Conservation (phyloP, 2,113 vertebrate species). For the Dipodomys stephensi region DNA sequence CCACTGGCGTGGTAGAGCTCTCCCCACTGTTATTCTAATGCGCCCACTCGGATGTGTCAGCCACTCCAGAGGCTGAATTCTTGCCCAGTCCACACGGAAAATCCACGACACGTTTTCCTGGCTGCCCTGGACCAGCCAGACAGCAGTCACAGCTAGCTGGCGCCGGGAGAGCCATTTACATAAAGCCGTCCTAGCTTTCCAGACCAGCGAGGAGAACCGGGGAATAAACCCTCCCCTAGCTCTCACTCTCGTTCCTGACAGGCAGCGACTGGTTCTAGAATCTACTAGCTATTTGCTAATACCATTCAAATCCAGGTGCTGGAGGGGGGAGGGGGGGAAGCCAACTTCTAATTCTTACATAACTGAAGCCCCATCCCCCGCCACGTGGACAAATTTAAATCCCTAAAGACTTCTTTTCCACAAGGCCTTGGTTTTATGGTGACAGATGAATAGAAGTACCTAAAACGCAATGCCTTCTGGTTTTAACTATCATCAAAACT, state of each 20-base stretch:
- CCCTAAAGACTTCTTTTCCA: neutral
- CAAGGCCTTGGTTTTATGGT: conserved; percentile 47
- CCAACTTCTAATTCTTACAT: conserved; percentile 46
- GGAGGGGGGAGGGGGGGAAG: conserved; percentile 4
- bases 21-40: conserved; percentile 49
- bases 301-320: conserved; percentile 59
- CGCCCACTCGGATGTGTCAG: conserved; percentile 14
- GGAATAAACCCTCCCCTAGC: conserved; percentile 62
- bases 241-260: neutral
- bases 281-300: conserved; percentile 66
- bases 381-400: conserved; percentile 49
- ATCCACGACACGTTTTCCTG: conserved; percentile 85
- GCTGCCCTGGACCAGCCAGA: conserved; percentile 73
- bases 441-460: neutral
- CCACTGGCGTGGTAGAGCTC: conserved; percentile 46
- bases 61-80: conserved; percentile 46
- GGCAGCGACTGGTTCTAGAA: conserved; percentile 82
- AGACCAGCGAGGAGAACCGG: conserved; percentile 71
- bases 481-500: conserved; percentile 54
- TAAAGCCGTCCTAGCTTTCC: conserved; percentile 81
- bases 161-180: conserved; percentile 85
- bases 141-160: conserved; percentile 85
- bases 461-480: conserved; percentile 26
- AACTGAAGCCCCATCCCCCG: conserved; percentile 49
- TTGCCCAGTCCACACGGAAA: conserved; percentile 75